These are phyloP conservation scores for Sarcoramphus papa DNA, from an alignment of 2,797 vertebrate species.

Conservation along the genomic window DNA sequence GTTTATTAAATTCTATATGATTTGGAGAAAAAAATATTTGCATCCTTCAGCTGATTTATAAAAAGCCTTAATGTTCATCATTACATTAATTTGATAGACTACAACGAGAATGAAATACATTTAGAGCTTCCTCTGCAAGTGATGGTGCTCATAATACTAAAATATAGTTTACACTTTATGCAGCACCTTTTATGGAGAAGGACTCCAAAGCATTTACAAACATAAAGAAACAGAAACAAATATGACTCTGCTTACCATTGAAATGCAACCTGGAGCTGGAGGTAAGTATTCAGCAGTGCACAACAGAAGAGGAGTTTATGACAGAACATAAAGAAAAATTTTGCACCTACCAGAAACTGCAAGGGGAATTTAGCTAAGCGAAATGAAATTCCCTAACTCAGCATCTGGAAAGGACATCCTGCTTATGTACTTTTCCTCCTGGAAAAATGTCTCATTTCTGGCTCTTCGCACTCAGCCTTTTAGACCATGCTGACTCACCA, in stretches of 20 bases:
- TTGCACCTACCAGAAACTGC: slow-evolving; percentile 4
- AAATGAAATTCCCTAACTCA: slow-evolving; percentile 41
- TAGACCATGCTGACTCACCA: slow-evolving; percentile 32
- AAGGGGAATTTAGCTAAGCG: neutral
- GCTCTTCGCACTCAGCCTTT: neutral
- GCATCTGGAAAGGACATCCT: slow-evolving; percentile 50
- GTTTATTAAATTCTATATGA: neutral
- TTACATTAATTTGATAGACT: slow-evolving; percentile 21
- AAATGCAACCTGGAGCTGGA: neutral
- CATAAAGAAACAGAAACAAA: neutral
- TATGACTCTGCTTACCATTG: neutral
- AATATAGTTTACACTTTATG: neutral
- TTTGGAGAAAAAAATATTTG: neutral
- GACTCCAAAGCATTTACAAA: neutral
- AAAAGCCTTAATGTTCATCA: neutral
- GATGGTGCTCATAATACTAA: neutral
- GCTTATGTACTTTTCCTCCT: slow-evolving; percentile 35
- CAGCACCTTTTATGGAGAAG: neutral
- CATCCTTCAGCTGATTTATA: neutral
- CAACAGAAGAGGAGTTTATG: slow-evolving; percentile 14
- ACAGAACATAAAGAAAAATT: slow-evolving; percentile 28
- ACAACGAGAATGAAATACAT: neutral
- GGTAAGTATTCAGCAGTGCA: neutral
- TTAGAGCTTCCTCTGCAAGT: neutral
- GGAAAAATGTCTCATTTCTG: slow-evolving; percentile 52